Evolutionary conservation across 2,797 vertebrate species (phyloP), one percentile per base, ranked within the genome.

Genomic region (Microctenopoma lineatum): DNA sequence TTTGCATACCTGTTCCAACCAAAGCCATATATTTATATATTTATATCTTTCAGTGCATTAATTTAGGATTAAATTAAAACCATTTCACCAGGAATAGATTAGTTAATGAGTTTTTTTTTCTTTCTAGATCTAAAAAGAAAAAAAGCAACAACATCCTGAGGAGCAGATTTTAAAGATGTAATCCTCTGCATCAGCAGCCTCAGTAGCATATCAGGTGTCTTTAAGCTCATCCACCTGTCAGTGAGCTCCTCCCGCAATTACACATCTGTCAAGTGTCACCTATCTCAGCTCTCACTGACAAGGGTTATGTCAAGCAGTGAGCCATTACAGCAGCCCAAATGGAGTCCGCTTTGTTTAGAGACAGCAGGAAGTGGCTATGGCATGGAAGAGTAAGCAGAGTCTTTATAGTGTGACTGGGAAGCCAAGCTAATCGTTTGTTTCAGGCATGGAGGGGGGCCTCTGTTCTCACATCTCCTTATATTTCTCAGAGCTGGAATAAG

Each of bases 251-350:
- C 78, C 82, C 88, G 91, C 93, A 94, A 94, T 95, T 94, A 94
- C 92, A 90, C 89, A 91, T 93, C 92, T 93, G 92, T 94, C 93
- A 94, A 92, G 90, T 93, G 93, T 93, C 93, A 93, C 91, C 92
- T 87, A 85, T 87, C 91, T 89, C 81, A 57, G 88, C 89, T 84
- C 87, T 89, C 84, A 77, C 90, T 89, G 90, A 90, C 89, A 90
- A 87, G 92, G 92, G 90, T 91, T 93, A 93, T 92, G 93, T 94
- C 90, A 87, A 91, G 90, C 92, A 93, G 90, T 94, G 88, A 93
- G 92, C 91, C 92, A 92, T 94, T 92, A 91, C 88, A 57, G 47
- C 77, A 59, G 81, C 82, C 90, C 89, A 89, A 92, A 92, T 92
- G 90, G 91, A 91, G 85, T 81, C 81, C 42, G 91, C 87, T 91